Percentiles rank a stretch among this genome's conserved stretches.
Conservation (phyloP, 2,113 vertebrate species). For the Pyrgilauda ruficollis region DNA sequence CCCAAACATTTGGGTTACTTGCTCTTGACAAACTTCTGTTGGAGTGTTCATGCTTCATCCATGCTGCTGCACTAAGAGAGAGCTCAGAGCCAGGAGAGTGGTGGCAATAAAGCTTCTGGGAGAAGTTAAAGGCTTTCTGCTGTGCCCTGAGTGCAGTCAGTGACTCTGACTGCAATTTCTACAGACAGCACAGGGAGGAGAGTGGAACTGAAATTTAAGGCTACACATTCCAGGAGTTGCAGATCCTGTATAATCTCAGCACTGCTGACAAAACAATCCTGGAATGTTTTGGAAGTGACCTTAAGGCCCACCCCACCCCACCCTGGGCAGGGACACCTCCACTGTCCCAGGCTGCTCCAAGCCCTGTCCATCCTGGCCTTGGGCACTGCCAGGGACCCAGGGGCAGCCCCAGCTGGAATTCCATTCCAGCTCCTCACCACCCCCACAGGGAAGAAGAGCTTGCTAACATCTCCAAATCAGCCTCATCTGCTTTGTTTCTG, state of each 20-base stretch:
- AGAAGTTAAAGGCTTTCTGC: neutral
- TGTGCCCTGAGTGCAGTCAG: neutral
- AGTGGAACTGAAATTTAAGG: neutral
- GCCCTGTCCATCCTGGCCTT: no score
- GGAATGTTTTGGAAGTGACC: neutral
- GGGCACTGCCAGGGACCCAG: no score
- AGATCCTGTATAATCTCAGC: neutral
- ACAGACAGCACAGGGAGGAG: neutral
- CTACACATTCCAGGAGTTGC: neutral
- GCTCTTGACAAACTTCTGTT: neutral
- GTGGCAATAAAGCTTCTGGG: neutral
- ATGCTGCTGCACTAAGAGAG: neutral
- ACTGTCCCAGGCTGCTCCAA: rapidly evolving
- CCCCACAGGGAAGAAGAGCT: no score
- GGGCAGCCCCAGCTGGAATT: no score
- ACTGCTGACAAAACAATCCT: neutral
- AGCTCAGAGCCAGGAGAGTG: neutral
- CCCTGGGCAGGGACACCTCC: neutral
- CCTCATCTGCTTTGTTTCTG: no score
- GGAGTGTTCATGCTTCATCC: neutral
- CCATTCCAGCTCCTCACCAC: no score
- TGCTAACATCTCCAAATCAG: no score
- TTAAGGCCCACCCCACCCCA: neutral
- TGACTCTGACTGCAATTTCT: neutral
- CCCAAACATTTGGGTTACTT: neutral